phyloP scores from a whole-genome alignment of 2,113 vertebrate genomes.

The Ciconia boyciana region DNA sequence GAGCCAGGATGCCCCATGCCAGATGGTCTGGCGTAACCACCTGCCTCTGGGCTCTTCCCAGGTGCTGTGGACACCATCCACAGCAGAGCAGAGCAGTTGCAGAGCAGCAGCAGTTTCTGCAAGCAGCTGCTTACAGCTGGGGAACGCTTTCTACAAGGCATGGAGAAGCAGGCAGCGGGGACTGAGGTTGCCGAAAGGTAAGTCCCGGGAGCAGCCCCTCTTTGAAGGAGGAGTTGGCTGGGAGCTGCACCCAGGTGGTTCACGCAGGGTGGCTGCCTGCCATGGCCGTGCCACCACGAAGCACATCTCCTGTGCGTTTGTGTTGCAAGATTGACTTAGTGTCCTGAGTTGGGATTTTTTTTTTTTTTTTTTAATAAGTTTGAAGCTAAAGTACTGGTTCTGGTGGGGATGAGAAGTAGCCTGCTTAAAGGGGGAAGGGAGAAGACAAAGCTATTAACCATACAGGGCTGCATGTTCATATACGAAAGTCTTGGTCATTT shows the following conservation, averaged over 20 bases:
- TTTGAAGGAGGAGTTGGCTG: neutral
- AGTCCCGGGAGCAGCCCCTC: neutral
- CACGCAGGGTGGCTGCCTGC: rapidly evolving
- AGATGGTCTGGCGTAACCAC: neutral
- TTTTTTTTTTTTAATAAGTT: neutral
- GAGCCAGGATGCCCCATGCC: neutral
- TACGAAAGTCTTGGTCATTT: neutral
- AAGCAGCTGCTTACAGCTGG: neutral
- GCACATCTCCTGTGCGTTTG: neutral
- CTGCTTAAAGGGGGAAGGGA: neutral
- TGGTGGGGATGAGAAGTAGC: neutral
- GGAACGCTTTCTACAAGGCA: rapidly evolving
- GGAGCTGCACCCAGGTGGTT: neutral
- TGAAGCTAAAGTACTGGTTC: neutral
- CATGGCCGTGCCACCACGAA: rapidly evolving
- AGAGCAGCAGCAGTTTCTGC: neutral
- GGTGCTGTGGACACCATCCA: neutral
- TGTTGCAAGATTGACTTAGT: neutral
- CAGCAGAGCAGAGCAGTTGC: neutral
- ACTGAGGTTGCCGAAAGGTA: neutral
- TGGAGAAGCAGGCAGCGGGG: rapidly evolving
- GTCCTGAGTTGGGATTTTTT: too few relatives aligned
- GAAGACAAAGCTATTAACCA: neutral
- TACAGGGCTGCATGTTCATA: rapidly evolving
- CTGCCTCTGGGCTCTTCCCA: neutral